Evolutionary conservation across 2,113 vertebrate genomes (phyloP), one percentile per base, ranked within the genome.

Genomic region (Pseudopipra pipra): DNA sequence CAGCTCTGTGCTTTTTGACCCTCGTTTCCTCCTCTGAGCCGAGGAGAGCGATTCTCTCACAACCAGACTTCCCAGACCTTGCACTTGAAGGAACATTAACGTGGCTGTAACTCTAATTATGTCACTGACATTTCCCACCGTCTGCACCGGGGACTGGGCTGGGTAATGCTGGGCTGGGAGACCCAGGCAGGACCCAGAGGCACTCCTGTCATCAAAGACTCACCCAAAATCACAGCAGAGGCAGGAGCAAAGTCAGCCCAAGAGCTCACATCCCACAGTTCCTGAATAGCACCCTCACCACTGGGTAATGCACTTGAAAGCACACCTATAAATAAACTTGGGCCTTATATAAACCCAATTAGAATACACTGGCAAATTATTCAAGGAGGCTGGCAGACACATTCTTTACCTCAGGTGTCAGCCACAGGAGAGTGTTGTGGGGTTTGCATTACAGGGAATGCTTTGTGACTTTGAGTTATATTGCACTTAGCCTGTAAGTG

Each of bases 391-490:
- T 82, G 85, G 80, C 90, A 90, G 83, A 92, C 83, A 78, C 85
- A 76, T 85, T 89, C 92, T 81, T 97, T 66, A 86, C 65, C 82
- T 93, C 76, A 96, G 88, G 95, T 96, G 90, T 96, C 90, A 95
- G 83, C 73, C 81, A 28, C 90, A 52, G 91, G 47, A 85, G 72
- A 73, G 63, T 31, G 44, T 73, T 91, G 39, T n/a, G 41, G 72
- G 87, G 24, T 74, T 89, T 21, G 8, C 82, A 27, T 93, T 92
- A 95, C 94, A 95, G 91, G 77, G 81, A 78, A 61, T 3, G 47
- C 76, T 76, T 96, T 95, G 93, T 95, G 91, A 49, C 88, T 95
- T 25, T 76, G 90, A 86, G 75, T 93, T 93, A 76, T 85, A 65
- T 66, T 94, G 81, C 79, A 84, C 76, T 96, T 87, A 92, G 79